Evolutionary conservation across 2,888 invertebrate species (phyloP).

Genomic region (Tillus elongatus): DNA sequence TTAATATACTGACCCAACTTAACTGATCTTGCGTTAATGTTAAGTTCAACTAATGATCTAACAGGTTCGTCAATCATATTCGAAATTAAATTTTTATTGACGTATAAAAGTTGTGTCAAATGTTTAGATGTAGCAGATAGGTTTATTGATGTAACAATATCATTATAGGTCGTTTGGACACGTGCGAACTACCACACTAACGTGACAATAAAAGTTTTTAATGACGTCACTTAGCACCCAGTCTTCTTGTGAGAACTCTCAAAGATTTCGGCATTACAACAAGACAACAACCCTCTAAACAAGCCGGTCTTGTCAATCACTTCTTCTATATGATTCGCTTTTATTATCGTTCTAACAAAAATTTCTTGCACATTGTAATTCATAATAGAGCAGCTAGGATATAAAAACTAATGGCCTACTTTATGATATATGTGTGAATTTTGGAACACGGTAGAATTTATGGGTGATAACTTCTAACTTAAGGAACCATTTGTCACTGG

Average conservation of each 20-base stretch:
- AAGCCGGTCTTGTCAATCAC: no score
- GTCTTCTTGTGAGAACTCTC: background rate
- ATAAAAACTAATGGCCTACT: no score
- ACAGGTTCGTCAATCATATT: constrained; percentile 42
- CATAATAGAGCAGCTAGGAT: no score
- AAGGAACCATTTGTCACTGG: no score
- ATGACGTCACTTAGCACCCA: constrained; percentile 32
- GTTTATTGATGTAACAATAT: constrained; percentile 44
- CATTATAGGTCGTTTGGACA: constrained; percentile 40
- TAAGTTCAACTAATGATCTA: constrained; percentile 21
- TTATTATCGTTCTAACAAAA: no score
- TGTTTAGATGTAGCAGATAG: constrained; percentile 39
- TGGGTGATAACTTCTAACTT: no score
- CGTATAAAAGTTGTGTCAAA: constrained; percentile 41
- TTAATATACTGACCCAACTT: constrained; percentile 15
- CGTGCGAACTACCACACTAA: constrained; percentile 42
- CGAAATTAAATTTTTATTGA: constrained; percentile 43
- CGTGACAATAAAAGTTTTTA: constrained; percentile 42
- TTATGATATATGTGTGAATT: no score
- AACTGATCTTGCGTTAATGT: background rate
- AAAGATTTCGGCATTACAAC: no score
- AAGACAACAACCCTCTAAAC: no score
- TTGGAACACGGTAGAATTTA: no score
- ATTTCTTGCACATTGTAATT: no score
- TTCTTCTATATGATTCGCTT: no score